phyloP scores from a whole-genome alignment of 2,113 vertebrate genomes.

The Oryzias javanicus region DNA sequence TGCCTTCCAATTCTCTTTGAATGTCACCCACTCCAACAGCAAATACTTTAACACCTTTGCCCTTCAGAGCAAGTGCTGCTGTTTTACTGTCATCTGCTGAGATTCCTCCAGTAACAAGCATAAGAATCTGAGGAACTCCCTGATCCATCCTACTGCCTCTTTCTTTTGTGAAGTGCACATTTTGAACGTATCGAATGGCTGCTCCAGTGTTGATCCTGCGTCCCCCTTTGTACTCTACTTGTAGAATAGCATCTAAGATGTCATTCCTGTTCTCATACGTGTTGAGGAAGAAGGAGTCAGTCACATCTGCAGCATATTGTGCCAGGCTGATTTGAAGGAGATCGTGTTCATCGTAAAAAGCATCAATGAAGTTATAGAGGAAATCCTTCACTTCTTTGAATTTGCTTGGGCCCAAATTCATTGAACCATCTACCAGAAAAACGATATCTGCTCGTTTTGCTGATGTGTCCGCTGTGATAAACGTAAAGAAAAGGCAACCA shows the following conservation, averaged over 20 bases:
- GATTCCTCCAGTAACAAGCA: slow-evolving; percentile 86
- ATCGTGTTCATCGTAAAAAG: slow-evolving; percentile 81
- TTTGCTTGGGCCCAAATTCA: slow-evolving; percentile 83
- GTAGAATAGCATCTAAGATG: slow-evolving; percentile 81
- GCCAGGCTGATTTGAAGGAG: slow-evolving; percentile 86
- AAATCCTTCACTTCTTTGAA: slow-evolving; percentile 87
- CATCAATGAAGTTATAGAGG: slow-evolving; percentile 83
- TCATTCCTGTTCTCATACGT: slow-evolving; percentile 80
- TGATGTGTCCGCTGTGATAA: slow-evolving; percentile 11
- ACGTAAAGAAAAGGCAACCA: background rate
- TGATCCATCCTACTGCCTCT: slow-evolving; percentile 87
- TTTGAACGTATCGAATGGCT: slow-evolving; percentile 83
- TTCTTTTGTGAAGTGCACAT: slow-evolving; percentile 84
- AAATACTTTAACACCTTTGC: slow-evolving; percentile 83
- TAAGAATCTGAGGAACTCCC: slow-evolving; percentile 87
- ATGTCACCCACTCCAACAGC: slow-evolving; percentile 84
- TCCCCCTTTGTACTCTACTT: slow-evolving; percentile 87
- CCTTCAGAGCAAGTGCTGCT: slow-evolving; percentile 79
- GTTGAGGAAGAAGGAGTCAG: slow-evolving; percentile 88
- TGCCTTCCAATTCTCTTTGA: slow-evolving; percentile 78
- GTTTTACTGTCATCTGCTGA: slow-evolving; percentile 82
- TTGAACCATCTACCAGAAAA: slow-evolving; percentile 94
- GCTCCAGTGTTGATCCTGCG: slow-evolving; percentile 81
- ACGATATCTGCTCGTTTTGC: slow-evolving; percentile 90
- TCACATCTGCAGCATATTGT: slow-evolving; percentile 89